Conservation (phyloP, 2,888 invertebrate genomes). For the Podotricha telesiphe region DNA sequence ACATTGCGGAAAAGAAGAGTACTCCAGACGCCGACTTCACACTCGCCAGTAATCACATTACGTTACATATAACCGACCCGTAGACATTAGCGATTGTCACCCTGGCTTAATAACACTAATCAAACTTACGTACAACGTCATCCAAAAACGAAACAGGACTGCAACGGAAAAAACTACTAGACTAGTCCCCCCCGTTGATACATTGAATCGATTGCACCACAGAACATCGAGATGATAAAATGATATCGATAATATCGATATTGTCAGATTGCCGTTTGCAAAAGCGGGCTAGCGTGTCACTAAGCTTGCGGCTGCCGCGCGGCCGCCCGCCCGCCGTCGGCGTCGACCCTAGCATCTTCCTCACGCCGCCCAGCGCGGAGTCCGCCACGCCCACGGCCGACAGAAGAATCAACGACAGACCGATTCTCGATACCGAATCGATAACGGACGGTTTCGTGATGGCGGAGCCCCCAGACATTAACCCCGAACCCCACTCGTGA, state of each 20-base stretch:
- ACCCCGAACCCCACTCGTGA: constrained; percentile 81
- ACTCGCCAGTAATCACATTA: constrained; percentile 45
- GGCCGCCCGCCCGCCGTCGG: constrained; percentile 74
- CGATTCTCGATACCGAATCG: constrained; percentile 41
- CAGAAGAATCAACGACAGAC: constrained; percentile 47
- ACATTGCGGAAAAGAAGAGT: constrained; percentile 44
- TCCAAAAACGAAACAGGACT: neutral
- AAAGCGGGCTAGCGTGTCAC: constrained; percentile 75
- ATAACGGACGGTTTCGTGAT: constrained; percentile 53
- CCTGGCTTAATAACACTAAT: constrained; percentile 54
- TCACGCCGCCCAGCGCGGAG: constrained; percentile 78
- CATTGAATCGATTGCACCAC: too few relatives aligned
- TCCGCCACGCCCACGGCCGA: constrained; percentile 67
- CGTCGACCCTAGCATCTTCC: constrained; percentile 67
- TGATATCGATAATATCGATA: constrained; percentile 49
- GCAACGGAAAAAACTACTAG: constrained; percentile 18
- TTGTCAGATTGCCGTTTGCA: constrained; percentile 80
- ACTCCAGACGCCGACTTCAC: constrained; percentile 40
- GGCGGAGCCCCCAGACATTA: constrained; percentile 69
- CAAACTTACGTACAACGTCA: constrained; percentile 30
- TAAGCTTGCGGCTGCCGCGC: constrained; percentile 72
- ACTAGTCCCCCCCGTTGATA: constrained; percentile 5
- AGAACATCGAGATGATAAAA: neutral
- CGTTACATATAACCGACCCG: constrained; percentile 27
- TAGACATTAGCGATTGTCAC: constrained; percentile 49